Conservation (phyloP, 2,797 vertebrate species). For the Melanotaenia maccullochi region DNA sequence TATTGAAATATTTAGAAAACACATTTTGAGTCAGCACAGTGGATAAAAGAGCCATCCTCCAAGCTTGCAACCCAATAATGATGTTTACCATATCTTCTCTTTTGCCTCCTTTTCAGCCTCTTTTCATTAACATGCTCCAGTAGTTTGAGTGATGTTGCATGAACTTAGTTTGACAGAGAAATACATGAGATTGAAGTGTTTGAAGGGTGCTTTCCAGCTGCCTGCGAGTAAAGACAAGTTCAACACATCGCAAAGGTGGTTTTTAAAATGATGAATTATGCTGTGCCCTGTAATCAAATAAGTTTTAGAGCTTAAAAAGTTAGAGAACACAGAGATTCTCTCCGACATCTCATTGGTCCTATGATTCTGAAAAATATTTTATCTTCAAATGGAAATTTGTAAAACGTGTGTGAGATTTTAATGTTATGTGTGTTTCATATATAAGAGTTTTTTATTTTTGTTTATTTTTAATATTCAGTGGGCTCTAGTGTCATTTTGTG, state of each 20-base stretch:
- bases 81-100: slow-evolving; percentile 10
- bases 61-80: neutral
- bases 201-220: slow-evolving; percentile 25
- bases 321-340: neutral
- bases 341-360: neutral
- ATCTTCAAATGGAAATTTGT: too few relatives aligned
- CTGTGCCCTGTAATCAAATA: slow-evolving; percentile 39
- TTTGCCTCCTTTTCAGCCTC: slow-evolving; percentile 17
- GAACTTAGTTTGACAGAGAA: slow-evolving; percentile 56
- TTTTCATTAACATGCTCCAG: slow-evolving; percentile 39
- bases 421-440: too few relatives aligned
- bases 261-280: slow-evolving; percentile 2
- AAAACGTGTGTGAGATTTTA: too few relatives aligned
- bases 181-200: slow-evolving; percentile 51
- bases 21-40: neutral
- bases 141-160: slow-evolving; percentile 47
- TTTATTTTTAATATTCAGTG: too few relatives aligned
- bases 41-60: slow-evolving; percentile 17
- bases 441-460: too few relatives aligned
- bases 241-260: neutral
- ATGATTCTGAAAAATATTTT: neutral
- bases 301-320: slow-evolving; percentile 17
- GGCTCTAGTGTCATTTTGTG: too few relatives aligned
- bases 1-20: slow-evolving; percentile 1
- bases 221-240: neutral